phyloP scores from a whole-genome alignment of 1,140 invertebrate species.

The Oreohelix idahoensis region DNA sequence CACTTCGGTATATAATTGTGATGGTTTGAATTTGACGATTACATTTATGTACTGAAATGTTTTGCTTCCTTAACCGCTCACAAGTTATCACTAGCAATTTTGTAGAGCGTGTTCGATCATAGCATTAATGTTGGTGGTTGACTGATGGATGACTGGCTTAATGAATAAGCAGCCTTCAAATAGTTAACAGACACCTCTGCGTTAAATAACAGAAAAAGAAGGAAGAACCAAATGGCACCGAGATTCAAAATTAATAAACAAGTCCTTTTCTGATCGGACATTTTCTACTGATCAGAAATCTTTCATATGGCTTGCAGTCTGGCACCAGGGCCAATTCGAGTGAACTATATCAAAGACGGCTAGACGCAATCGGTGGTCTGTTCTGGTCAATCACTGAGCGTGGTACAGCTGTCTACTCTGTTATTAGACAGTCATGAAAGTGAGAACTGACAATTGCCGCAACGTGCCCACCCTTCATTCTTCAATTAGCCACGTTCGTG shows the following conservation, averaged over 20 bases:
- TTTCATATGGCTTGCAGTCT: not conserved
- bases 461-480: slow-evolving; percentile 1
- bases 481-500: slow-evolving; percentile 16
- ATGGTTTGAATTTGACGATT: too few species aligned
- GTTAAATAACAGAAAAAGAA: too few species aligned
- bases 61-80: too few species aligned
- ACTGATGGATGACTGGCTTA: too few species aligned
- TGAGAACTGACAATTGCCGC: slow-evolving; percentile 5
- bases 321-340: not conserved
- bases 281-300: not conserved
- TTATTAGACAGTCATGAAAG: slow-evolving; percentile 19
- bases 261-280: not conserved
- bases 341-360: slow-evolving; percentile 12
- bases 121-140: too few species aligned
- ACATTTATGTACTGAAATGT: too few species aligned
- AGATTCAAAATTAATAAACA: not conserved
- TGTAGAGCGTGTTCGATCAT: too few species aligned
- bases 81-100: too few species aligned
- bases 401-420: not conserved
- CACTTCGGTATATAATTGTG: too few species aligned
- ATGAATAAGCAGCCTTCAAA: too few species aligned
- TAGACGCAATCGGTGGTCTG: slow-evolving; percentile 26
- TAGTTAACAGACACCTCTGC: too few species aligned
- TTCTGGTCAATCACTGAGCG: not conserved
- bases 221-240: too few species aligned